Evolutionary conservation across 2,797 vertebrate genomes (phyloP).

Genomic region (Eidolon dupreanum): DNA sequence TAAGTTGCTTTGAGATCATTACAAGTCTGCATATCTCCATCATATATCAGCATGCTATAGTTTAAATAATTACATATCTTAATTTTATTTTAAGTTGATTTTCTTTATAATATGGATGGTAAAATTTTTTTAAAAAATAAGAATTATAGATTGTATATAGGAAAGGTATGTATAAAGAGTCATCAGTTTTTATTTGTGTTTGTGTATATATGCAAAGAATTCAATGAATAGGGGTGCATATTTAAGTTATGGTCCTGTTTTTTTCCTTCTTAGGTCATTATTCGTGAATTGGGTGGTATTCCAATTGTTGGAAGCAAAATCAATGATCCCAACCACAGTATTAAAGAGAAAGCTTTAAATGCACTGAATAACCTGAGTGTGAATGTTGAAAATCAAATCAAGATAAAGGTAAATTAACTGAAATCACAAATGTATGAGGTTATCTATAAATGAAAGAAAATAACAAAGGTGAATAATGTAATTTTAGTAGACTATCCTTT

Average conservation of each 20-base stretch:
- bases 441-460: not conserved
- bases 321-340: constrained; percentile 85
- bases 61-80: constrained; percentile 12
- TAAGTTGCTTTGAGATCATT: constrained; percentile 44
- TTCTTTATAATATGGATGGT: not conserved
- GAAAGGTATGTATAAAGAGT: not conserved
- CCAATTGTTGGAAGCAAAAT: constrained; percentile 90
- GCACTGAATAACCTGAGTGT: constrained; percentile 97
- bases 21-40: not conserved
- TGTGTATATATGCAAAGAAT: constrained; percentile 7
- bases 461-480: not conserved
- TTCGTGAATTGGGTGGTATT: constrained; percentile 93
- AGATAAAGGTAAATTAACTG: constrained; percentile 90
- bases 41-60: not conserved
- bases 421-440: not conserved
- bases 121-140: not conserved
- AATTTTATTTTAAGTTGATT: constrained; percentile 13
- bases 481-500: not conserved
- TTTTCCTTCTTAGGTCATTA: constrained; percentile 89
- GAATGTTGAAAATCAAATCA: constrained; percentile 95
- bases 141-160: not conserved
- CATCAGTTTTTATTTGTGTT: constrained; percentile 22
- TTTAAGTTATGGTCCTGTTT: not conserved
- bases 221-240: not conserved
- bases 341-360: constrained; percentile 93